Evolutionary conservation across 2,888 invertebrate genomes (phyloP).

Genomic region (Ephialtes manifestator): DNA sequence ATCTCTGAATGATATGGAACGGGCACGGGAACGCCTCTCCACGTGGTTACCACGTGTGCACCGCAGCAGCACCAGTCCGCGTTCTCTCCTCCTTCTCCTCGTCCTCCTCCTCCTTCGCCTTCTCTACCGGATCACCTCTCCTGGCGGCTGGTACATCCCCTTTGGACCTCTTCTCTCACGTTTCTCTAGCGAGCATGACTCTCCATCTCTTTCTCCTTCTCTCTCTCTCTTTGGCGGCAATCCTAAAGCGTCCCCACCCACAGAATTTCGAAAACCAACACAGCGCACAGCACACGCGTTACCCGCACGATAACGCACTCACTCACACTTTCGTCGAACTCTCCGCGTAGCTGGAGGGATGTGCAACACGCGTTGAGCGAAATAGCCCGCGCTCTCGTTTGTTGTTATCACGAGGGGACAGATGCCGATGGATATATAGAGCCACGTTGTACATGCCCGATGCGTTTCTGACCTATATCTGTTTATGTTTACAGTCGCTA

Average conservation of each 20-base stretch:
- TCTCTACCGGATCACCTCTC: slow-evolving; percentile 60
- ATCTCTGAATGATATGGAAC: slow-evolving; percentile 86
- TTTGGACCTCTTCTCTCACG: slow-evolving; percentile 31
- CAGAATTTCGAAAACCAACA: slow-evolving; percentile 49
- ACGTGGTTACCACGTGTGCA: slow-evolving; percentile 84
- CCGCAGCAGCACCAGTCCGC: slow-evolving; percentile 57
- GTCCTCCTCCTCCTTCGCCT: slow-evolving; percentile 72
- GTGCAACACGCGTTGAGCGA: slow-evolving; percentile 39
- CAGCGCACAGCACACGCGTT: slow-evolving; percentile 57
- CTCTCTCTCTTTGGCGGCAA: slow-evolving; percentile 58
- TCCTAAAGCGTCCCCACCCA: slow-evolving; percentile 47
- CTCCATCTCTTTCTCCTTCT: neutral
- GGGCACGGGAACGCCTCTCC: slow-evolving; percentile 82
- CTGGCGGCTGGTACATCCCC: slow-evolving; percentile 70
- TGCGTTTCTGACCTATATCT: slow-evolving; percentile 31
- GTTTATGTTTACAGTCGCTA: slow-evolving; percentile 6
- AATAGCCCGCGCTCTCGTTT: slow-evolving; percentile 30
- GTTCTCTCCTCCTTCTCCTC: slow-evolving; percentile 61
- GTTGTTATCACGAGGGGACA: slow-evolving; percentile 45
- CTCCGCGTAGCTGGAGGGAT: slow-evolving; percentile 5
- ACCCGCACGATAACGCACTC: slow-evolving; percentile 54
- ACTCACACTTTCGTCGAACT: slow-evolving; percentile 51
- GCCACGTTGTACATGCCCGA: slow-evolving; percentile 1
- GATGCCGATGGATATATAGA: slow-evolving; percentile 35
- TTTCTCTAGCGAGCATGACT: slow-evolving; percentile 32